A percentile compares a stretch with the other conserved stretches of the same genome.
phyloP scores from a whole-genome alignment of 2,113 vertebrate species.

The Silurus glanis region DNA sequence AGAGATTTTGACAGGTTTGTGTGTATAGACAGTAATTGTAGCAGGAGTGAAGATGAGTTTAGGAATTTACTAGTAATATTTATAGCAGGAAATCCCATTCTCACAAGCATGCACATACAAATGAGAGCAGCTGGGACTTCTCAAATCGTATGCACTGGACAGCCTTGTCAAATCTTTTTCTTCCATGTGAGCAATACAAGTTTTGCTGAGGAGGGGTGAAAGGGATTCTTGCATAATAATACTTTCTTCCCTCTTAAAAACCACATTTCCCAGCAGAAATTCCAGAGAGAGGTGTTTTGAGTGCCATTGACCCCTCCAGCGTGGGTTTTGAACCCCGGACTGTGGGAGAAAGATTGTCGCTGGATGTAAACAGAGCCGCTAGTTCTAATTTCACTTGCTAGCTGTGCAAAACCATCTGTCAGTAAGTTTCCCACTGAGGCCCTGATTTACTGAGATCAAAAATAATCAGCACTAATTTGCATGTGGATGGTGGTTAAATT shows the following conservation, averaged over 20 bases:
- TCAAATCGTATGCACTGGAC: conserved; percentile 13
- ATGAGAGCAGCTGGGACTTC: conserved; percentile 27
- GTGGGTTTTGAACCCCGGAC: conserved; percentile 31
- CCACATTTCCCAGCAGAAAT: conserved; percentile 31
- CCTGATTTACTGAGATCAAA: background rate
- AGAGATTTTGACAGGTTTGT: background rate
- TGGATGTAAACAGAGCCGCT: conserved; percentile 28
- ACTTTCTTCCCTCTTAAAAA: background rate
- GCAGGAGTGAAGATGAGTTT: background rate
- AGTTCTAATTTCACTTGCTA: conserved; percentile 39
- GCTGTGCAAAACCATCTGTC: conserved; percentile 36
- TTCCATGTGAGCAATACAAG: background rate
- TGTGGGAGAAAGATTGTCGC: conserved; percentile 16
- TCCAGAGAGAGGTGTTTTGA: conserved; percentile 47
- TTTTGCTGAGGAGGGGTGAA: background rate
- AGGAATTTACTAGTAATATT: conserved; percentile 31
- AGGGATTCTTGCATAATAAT: conserved; percentile 18
- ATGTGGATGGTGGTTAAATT: background rate
- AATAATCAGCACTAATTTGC: background rate
- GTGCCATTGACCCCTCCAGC: conserved; percentile 38
- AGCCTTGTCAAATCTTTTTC: conserved; percentile 1
- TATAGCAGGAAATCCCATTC: conserved; percentile 56
- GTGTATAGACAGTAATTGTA: conserved; percentile 16
- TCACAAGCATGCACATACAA: conserved; percentile 18
- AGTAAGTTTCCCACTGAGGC: background rate